phyloP scores from a whole-genome alignment of 2,797 vertebrate genomes.

The Ibycter americanus region DNA sequence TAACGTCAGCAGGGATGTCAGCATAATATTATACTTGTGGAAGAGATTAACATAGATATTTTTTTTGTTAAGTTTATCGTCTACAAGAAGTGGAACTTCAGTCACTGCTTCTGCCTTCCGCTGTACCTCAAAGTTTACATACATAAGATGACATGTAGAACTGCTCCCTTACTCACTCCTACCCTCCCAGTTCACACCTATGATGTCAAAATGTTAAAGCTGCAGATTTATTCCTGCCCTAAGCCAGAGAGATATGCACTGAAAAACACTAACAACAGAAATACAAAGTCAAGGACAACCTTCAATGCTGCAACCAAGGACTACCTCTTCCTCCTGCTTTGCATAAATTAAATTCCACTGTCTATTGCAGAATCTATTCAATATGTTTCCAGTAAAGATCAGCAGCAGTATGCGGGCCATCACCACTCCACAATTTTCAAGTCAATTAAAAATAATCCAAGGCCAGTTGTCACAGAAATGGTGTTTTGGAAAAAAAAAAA shows the following conservation, averaged over 20 bases:
- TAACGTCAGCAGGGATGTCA: neutral
- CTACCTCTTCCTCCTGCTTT: neutral
- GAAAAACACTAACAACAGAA: neutral
- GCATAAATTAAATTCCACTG: neutral
- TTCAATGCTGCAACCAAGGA: neutral
- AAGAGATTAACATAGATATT: neutral
- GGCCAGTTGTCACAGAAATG: slow-evolving; percentile 9
- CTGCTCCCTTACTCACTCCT: neutral
- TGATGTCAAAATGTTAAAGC: neutral
- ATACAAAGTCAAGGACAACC: neutral
- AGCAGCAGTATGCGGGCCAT: neutral
- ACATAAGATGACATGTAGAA: accelerated
- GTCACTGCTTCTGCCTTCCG: neutral
- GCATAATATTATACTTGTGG: neutral
- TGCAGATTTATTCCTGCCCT: neutral
- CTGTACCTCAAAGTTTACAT: neutral
- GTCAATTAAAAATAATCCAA: slow-evolving; percentile 44
- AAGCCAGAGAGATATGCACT: neutral
- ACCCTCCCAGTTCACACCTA: neutral
- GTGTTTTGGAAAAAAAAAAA: neutral
- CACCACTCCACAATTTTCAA: neutral
- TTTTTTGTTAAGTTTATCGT: neutral
- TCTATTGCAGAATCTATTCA: neutral
- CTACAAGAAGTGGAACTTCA: neutral
- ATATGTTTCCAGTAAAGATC: neutral